Conservation (phyloP, 2,888 invertebrate species). For the Heliconius aoede region DNA sequence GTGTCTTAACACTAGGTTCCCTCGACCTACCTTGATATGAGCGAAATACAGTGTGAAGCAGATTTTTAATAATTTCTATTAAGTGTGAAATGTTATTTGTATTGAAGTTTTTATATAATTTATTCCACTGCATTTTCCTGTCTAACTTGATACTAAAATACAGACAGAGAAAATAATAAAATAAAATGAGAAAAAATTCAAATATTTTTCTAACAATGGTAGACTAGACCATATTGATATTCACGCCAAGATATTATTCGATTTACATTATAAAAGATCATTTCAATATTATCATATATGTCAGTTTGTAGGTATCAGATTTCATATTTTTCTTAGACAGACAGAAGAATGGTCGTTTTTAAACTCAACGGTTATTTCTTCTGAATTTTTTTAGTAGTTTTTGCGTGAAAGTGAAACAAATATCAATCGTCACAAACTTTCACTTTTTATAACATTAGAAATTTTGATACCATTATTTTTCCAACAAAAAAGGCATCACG, state of each 20-base stretch:
- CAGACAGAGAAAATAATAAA: too few relatives aligned
- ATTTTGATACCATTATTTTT: not conserved
- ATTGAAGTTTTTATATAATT: not conserved
- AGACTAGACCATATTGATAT: not conserved
- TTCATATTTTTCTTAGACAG: not conserved
- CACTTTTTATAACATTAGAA: not conserved
- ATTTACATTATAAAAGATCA: constrained; percentile 2
- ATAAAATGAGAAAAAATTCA: not conserved
- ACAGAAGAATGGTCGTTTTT: constrained; percentile 14
- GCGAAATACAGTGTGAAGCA: too few relatives aligned
- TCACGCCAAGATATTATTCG: not conserved
- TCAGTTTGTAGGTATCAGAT: too few relatives aligned
- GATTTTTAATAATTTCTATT: not conserved
- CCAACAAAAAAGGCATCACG: not conserved
- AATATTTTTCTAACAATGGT: not conserved
- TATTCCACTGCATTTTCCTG: not conserved
- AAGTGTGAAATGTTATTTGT: not conserved
- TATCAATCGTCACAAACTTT: too few relatives aligned
- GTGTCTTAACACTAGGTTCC: too few relatives aligned
- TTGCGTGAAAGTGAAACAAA: too few relatives aligned
- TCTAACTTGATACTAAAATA: not conserved
- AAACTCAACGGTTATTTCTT: constrained; percentile 5
- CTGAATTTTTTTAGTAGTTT: too few relatives aligned
- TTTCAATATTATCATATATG: too few relatives aligned
- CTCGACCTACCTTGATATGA: too few relatives aligned